Base-by-base conservation (phyloP, 2,113 vertebrate species). In the Notothenia rossii region DNA sequence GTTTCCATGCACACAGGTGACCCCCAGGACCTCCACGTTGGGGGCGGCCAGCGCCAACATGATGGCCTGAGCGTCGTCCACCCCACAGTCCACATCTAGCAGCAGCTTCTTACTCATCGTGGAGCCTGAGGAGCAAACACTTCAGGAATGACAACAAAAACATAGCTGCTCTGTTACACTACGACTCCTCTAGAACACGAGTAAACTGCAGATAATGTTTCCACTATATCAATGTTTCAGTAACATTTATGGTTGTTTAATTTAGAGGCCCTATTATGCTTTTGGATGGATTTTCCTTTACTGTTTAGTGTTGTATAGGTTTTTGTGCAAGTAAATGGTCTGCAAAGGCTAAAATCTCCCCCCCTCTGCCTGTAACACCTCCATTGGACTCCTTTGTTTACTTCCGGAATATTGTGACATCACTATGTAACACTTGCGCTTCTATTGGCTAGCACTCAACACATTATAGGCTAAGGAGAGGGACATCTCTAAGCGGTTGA, bases 51-150 rank as follows among this genome's bases (percentile, higher is more conserved):
- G 84, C 1, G 94, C 94, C 75, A 96, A 62, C 95, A 96, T 95
- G 76, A 96, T 86, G 62, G 94, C 95, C 75, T 95, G 94, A 50
- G 95, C 94, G 50, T 96, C 95, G 0, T 96, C 95, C 79, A 95
- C 90, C 9, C 95, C 95, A 22, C 93, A 94, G 89, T 96, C 95
- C 1, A 92, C 95, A 17, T 96, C 95, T 43, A 95, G 29, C 29
- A 96, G 81, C 51, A 96, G 69, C 87, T 94, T 94, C 73, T 93
- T 91, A 0, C 4, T 67, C 94, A 94, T 95, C 36, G 2, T 89
- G 77, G 20, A 56, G 2, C 70, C 91, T 92, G 46, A 45, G 49
- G n/a, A 40, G 43, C 8, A 79, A 45, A 53, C 6, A 72, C 3
- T 6, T n/a, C 0, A 54, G 11, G 10, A 45, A 1, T 1, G 3